Evolutionary conservation across 2,888 invertebrate genomes (phyloP), one percentile per base, ranked within the genome.

Genomic region (Anagyrus pseudococci): DNA sequence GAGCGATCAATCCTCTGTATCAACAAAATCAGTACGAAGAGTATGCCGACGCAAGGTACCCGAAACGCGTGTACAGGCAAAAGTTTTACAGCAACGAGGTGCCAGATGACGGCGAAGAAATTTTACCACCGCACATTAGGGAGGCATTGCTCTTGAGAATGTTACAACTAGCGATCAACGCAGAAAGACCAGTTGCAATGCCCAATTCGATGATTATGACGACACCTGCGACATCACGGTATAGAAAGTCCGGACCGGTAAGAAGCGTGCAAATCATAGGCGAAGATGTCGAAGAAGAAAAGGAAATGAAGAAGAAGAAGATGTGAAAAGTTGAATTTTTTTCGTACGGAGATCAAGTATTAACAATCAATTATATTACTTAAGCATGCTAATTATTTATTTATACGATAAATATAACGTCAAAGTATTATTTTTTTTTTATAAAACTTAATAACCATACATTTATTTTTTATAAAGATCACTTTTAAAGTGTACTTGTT

Each of bases 211-310:
- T 84, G 20, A 61, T 75, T 22, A 82, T 84, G 40, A 79, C 83
- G 1, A 79, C 81, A 4, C 62, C 73, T 6, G 68, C 72, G 7
- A 78, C 81, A 1, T 82, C 85, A 0, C 78, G 69, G 47, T 80
- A 75, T 81, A 85, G 60, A 83, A 87, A 68, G 70, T 72, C 68
- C 64, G 84, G 67, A 77, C 88, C 88, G 56, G 86, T 89, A 20
- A 84, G 90, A 69, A 90, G 89, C 75, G 87, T 90, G 25, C 89
- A 90, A 77, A 89, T 91, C 70, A 81, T 90, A 29, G 88, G 88
- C 0, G 89, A 90, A 72, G 89, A 87, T 61, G 79, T 74, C 73
- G 83, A 71, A 2, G 79, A 76, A 10, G 78, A 77, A 63, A 79
- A 76, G 20, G 62, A 63, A 8, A 71, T 70, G 68, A 75, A 71